Conservation (phyloP, 1,140 invertebrate species). For the Oreohelix idahoensis region DNA sequence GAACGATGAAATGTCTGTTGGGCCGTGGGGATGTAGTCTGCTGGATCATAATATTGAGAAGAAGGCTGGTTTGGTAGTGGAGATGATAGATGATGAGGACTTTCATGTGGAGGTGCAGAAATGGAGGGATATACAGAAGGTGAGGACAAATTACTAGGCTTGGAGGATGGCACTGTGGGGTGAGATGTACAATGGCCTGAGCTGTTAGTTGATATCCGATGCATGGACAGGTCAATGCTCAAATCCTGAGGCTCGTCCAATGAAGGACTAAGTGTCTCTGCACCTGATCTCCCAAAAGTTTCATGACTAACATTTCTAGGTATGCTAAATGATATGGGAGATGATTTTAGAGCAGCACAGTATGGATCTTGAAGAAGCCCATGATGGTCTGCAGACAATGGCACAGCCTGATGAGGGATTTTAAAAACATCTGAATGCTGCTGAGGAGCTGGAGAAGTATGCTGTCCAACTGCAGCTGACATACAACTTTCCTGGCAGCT, state of each 20-base stretch:
- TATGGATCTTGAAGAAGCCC: background rate
- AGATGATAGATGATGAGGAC: background rate
- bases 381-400: background rate
- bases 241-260: conserved; percentile 12
- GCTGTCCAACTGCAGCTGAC: background rate
- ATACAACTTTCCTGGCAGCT: background rate
- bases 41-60: background rate
- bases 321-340: background rate
- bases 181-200: background rate
- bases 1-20: background rate
- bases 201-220: background rate
- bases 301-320: background rate
- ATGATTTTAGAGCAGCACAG: background rate
- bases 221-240: conserved; percentile 4
- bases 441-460: background rate
- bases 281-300: background rate
- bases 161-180: background rate
- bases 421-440: background rate
- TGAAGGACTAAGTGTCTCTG: background rate
- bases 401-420: background rate
- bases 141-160: background rate
- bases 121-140: background rate
- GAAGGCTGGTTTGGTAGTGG: background rate
- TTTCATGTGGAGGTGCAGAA: background rate
- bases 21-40: background rate